These are phyloP conservation scores for Rhipidura dahli DNA, from an alignment of 2,113 vertebrate genomes.

Conservation along the genomic window DNA sequence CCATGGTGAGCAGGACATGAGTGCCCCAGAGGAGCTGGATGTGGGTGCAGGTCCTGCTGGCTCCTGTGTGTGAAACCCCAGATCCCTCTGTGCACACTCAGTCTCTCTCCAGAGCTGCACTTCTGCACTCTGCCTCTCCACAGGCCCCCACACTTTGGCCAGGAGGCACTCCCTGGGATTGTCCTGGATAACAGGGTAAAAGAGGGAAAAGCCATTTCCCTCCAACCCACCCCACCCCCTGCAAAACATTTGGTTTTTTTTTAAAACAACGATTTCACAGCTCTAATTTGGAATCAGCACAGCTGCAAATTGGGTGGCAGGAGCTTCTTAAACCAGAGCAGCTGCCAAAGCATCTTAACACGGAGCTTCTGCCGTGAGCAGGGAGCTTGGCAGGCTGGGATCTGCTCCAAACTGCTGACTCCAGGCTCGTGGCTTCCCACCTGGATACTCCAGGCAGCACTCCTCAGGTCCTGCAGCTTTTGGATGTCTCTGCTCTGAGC, in stretches of 20 bases:
- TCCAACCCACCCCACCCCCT: background rate
- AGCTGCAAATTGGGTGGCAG: background rate
- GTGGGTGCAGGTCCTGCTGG: background rate
- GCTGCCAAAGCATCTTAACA: background rate
- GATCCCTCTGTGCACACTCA: background rate
- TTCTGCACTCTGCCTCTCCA: background rate
- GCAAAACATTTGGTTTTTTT: background rate
- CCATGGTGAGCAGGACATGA: background rate
- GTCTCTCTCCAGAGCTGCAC: background rate
- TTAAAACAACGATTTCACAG: background rate
- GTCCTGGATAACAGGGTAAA: background rate
- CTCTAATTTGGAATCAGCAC: background rate
- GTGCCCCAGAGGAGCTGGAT: background rate
- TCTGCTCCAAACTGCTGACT: background rate
- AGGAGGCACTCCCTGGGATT: background rate
- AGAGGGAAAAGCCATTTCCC: background rate
- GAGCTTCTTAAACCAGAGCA: background rate
- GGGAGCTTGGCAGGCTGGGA: background rate
- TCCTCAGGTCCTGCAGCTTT: background rate
- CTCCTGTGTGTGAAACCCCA: background rate
- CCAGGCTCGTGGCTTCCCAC: background rate
- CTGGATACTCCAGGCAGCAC: background rate
- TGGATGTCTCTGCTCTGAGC: background rate
- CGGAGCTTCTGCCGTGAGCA: background rate
- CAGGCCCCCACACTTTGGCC: background rate